Conservation (phyloP, 2,888 invertebrate species). For the Phortica okadai region DNA sequence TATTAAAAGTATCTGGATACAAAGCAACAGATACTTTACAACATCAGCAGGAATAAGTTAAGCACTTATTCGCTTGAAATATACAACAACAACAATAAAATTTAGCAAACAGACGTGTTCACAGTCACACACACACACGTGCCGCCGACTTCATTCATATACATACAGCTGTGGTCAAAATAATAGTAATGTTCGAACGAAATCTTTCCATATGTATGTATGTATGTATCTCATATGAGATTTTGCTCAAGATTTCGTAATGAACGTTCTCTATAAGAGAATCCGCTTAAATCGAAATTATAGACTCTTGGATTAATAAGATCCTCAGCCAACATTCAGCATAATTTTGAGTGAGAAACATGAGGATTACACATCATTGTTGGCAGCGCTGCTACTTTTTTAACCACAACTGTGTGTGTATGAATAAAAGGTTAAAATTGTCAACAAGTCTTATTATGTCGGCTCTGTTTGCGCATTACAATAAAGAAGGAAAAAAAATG, state of each 20-base stretch:
- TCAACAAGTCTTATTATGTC: slow-evolving; percentile 42
- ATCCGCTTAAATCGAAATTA: too few relatives aligned
- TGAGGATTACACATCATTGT: too few relatives aligned
- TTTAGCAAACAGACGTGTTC: neutral
- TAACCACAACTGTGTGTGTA: neutral
- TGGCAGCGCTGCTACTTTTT: too few relatives aligned
- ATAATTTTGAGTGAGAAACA: too few relatives aligned
- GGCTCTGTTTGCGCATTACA: neutral
- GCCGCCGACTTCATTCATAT: neutral
- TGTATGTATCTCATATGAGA: too few relatives aligned
- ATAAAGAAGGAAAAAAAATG: neutral
- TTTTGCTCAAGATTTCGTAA: too few relatives aligned
- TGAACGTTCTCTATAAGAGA: too few relatives aligned
- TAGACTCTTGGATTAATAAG: too few relatives aligned
- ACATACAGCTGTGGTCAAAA: neutral
- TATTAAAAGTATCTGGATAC: slow-evolving; percentile 25
- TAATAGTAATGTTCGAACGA: neutral
- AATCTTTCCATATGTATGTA: neutral
- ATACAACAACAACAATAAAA: slow-evolving; percentile 8
- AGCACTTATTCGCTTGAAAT: slow-evolving; percentile 30
- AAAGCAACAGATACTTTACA: slow-evolving; percentile 44
- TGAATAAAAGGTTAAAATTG: slow-evolving; percentile 42
- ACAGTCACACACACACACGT: slow-evolving; percentile 3
- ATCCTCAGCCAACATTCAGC: too few relatives aligned
- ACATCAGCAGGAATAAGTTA: slow-evolving; percentile 42